Base-by-base conservation (phyloP, 2,797 vertebrate species). In the Ibycter americanus region DNA sequence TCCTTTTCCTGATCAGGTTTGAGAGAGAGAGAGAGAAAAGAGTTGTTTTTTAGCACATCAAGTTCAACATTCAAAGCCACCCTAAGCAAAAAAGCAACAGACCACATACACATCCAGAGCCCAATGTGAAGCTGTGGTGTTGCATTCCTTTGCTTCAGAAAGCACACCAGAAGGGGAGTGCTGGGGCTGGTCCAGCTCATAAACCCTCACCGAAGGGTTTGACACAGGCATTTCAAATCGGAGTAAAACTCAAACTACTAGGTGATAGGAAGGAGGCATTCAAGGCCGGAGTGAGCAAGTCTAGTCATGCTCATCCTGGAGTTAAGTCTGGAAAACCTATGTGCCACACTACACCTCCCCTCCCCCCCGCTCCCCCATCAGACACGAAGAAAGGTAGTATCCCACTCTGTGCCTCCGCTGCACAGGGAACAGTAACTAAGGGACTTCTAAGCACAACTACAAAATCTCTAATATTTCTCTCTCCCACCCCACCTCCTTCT, bases 1-100 rank as follows among this genome's bases (percentile, higher is more conserved):
- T 99, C 99, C 81, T 97, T 98, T 93, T 99, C 99, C 99, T 99
- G 93, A 14, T 42, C 2, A 42, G 23, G 27, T 94, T 40, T 40
- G 16, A 8, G 46, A 20, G 19, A 18, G 19, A 46, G 44, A 20
- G 19, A 21, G 19, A 46, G 19, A 15, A 34, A 10, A 34, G 1
- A 31, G 15, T 51, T 44, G 3, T 2, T 14, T 14, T 91, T 83
- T 44, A 59, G 9, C 16, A 79, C 8, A 3, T 65, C 15, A 68
- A 49, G 3, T 80, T 70, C n/a, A 85, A 73, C 15, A 77, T 66
- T 17, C 31, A 55, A 83, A 91, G 12, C 7, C 36, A 79, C 82
- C 46, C 18, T n/a, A 68, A 77, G 31, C 6, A 15, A 81, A 47
- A 70, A 46, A 47, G 16, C 42, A 71, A 5, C 52, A 67, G 46